Evolutionary conservation across 2,888 invertebrate genomes (phyloP).

Genomic region (Drosophila colorata): DNA sequence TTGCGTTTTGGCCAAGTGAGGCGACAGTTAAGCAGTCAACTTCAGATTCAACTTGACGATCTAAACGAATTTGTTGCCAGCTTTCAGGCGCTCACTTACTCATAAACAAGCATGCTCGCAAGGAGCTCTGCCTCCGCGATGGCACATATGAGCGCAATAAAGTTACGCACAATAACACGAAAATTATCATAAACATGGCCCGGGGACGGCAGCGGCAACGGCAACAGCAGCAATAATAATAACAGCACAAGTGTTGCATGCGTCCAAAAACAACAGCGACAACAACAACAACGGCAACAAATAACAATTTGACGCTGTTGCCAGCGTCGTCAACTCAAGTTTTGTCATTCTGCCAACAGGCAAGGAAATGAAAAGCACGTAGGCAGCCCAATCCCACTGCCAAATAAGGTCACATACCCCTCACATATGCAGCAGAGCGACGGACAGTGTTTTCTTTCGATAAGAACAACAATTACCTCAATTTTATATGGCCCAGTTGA

Average conservation of each 20-base stretch:
- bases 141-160: conserved; percentile 34
- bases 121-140: not conserved
- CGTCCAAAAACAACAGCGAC: too few relatives aligned
- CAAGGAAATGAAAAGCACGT: too few relatives aligned
- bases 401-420: too few relatives aligned
- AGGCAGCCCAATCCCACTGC: too few relatives aligned
- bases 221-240: conserved; percentile 8
- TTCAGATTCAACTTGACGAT: conserved; percentile 16
- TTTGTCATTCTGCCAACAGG: not conserved
- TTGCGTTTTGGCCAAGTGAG: conserved; percentile 10
- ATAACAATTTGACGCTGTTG: conserved; percentile 6
- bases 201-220: conserved; percentile 19
- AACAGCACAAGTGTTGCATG: conserved; percentile 22
- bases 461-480: too few relatives aligned
- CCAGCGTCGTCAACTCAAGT: conserved; percentile 1
- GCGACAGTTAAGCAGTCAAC: conserved; percentile 27
- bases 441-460: too few relatives aligned
- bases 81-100: conserved; percentile 17
- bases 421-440: too few relatives aligned
- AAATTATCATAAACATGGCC: conserved; percentile 51
- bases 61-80: conserved; percentile 18
- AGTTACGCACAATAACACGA: conserved; percentile 44
- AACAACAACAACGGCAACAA: conserved; percentile 7
- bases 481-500: too few relatives aligned
- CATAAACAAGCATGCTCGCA: not conserved